Evolutionary conservation across 1,140 invertebrate species (phyloP), one percentile per base, ranked within the genome.

Genomic region (Conus ventricosus): DNA sequence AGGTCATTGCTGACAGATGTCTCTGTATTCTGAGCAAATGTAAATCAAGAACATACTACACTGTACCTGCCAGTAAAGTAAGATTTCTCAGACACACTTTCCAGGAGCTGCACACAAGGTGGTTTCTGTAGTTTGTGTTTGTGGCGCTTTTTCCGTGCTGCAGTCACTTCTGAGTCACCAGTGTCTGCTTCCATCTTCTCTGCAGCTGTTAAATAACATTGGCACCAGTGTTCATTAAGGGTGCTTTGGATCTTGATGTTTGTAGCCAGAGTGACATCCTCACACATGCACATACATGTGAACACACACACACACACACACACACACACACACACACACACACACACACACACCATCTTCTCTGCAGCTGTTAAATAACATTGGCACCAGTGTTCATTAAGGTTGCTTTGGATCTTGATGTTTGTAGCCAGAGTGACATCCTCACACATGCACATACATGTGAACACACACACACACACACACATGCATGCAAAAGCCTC

Each of bases 21-120:
- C 39, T 39, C 39, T 39, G 39, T 60, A 60, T 60, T 60, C 57
- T 60, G 57, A 60, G 8, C 15, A 60, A 8, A 60, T 15, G 8
- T 60, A 1, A 60, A 0, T 8, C 57, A 60, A 60, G 57, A 60
- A 39, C 39, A 39, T 39, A 39, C 39, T 15, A 60, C 4, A 60
- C 57, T 60, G 8, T 60, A 85, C 84, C 84, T 85, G 63, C 84
- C 84, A 51, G 60, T 85, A 54, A 85, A 85, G 15, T 85, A 85
- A n/a, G 55, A 13, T 17, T n/a, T 54, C 8, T 53, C 84, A 10
- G 67, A 20, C 60, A 85, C 84, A 20, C 63, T 75, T 54, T 85
- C 84, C 84, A 85, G 23, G 8, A 85, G 63, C 63, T 85, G 57
- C 63, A 85, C 63, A 71, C 63, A 85, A 4, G 17, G 11, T 75